These are phyloP conservation scores for Lasioglossum marginatum DNA, from an alignment of 2,888 invertebrate species.

Conservation along the genomic window DNA sequence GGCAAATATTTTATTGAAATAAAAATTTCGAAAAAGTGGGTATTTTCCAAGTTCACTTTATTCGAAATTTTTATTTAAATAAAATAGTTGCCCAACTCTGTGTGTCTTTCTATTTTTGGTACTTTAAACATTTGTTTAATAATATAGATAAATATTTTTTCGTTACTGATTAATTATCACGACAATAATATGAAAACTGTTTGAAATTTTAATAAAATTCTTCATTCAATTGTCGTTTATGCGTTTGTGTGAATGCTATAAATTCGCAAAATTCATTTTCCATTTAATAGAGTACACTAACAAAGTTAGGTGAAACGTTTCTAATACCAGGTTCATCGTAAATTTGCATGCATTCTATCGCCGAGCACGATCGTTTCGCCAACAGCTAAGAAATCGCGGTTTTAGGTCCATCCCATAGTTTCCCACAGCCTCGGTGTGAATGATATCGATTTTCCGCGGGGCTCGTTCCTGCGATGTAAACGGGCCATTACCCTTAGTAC, in stretches of 20 bases:
- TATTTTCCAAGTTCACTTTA: no score
- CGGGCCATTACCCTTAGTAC: conserved; percentile 61
- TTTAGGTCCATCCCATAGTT: conserved; percentile 60
- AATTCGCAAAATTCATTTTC: neutral
- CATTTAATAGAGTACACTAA: neutral
- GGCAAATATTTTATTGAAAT: no score
- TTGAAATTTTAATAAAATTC: neutral
- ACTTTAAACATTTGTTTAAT: neutral
- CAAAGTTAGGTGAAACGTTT: neutral
- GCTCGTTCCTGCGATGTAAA: conserved; percentile 55
- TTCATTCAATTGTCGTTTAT: neutral
- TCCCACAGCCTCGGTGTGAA: conserved; percentile 57
- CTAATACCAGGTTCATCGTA: neutral
- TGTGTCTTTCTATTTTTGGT: neutral
- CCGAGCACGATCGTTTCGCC: conserved; percentile 34
- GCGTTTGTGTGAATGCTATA: neutral
- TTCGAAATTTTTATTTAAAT: no score
- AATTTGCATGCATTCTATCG: conserved; percentile 27
- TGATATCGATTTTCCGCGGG: conserved; percentile 64
- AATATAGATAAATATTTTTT: neutral
- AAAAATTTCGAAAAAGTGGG: no score
- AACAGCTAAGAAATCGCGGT: conserved; percentile 61
- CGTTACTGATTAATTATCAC: neutral
- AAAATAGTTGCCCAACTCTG: no score
- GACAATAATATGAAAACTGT: neutral